phyloP scores from a whole-genome alignment of 2,888 invertebrate genomes.

The Limnephilus auricula region DNA sequence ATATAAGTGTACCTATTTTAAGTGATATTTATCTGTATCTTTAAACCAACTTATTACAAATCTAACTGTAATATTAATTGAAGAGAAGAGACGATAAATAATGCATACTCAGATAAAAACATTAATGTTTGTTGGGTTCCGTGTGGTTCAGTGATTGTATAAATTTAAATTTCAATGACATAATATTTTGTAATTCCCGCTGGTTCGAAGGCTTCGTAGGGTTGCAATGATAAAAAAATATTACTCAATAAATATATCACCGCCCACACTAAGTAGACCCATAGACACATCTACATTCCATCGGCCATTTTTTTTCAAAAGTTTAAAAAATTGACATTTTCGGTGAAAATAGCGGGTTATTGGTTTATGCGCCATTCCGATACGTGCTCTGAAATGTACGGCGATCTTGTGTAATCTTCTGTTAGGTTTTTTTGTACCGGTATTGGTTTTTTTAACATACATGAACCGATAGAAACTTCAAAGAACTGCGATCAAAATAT shows the following conservation, averaged over 20 bases:
- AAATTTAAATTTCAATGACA: neutral
- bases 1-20: neutral
- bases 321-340: neutral
- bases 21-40: neutral
- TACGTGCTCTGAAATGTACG: too few species aligned
- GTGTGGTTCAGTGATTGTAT: neutral
- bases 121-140: neutral
- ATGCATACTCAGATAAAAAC: neutral
- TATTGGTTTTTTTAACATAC: too few species aligned
- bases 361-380: too few species aligned
- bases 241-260: neutral
- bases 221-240: constrained; percentile 5
- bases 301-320: neutral
- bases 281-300: neutral
- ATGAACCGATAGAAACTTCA: too few species aligned
- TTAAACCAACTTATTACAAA: neutral
- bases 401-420: too few species aligned
- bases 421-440: too few species aligned
- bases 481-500: too few species aligned
- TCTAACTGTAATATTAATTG: too few species aligned
- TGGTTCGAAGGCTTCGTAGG: neutral
- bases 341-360: neutral
- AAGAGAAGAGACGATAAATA: neutral
- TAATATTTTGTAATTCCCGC: constrained; percentile 16
- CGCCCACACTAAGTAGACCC: neutral